Evolutionary conservation across 2,113 vertebrate species (phyloP).

Genomic region (Odontophorus gujanensis): DNA sequence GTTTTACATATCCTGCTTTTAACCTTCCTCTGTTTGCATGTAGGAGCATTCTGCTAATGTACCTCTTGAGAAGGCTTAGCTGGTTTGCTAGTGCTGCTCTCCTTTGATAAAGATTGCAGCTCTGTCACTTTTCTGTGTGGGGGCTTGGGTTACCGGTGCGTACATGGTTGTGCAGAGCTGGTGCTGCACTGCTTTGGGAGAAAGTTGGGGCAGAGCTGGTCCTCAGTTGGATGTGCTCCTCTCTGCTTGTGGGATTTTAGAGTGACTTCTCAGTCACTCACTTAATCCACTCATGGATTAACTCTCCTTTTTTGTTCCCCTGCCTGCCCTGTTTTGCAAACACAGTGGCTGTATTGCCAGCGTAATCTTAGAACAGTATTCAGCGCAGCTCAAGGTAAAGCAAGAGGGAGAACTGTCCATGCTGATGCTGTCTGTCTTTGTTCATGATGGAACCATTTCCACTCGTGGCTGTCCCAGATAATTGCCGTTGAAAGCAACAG

Average conservation of each 20-base stretch:
- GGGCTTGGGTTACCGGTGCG: background rate
- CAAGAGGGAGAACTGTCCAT: rapidly evolving
- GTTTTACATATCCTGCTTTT: background rate
- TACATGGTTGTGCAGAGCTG: background rate
- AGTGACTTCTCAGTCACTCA: background rate
- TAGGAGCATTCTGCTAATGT: background rate
- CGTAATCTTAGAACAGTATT: background rate
- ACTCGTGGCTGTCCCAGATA: background rate
- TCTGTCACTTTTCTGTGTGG: background rate
- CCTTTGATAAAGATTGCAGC: background rate
- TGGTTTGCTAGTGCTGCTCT: slow-evolving; percentile 15
- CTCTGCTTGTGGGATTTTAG: background rate
- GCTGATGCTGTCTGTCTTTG: background rate
- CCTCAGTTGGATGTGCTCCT: background rate
- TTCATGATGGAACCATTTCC: background rate
- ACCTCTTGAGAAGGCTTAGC: background rate
- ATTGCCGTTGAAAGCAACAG: background rate
- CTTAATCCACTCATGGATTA: background rate
- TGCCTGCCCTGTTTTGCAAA: background rate
- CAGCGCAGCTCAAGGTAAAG: background rate
- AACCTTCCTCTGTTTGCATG: background rate
- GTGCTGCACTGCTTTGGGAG: background rate
- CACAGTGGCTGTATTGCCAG: background rate
- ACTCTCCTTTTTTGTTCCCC: background rate
- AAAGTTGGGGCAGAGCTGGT: background rate